Base-by-base conservation (phyloP, 2,113 vertebrate species). In the Heptranchias perlo region DNA sequence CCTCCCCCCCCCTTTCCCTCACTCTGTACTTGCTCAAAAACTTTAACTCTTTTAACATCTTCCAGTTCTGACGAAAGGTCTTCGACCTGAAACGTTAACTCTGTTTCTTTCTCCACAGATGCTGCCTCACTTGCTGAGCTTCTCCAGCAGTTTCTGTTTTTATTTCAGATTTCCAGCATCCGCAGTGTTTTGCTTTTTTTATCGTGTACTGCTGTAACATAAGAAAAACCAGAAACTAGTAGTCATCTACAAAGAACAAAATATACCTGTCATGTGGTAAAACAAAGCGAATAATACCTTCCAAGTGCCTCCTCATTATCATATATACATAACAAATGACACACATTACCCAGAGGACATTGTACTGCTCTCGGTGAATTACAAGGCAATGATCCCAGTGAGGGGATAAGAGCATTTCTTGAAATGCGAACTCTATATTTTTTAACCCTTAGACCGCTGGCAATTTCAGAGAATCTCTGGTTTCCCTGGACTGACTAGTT, bases 221-320 rank as follows among this genome's bases (percentile, higher is more conserved):
- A 69, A 69, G 39, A 94, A 67, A 92, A 52, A 25, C 23, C 86
- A 89, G 49, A 8, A 25, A 89, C 49, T 5, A 91, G 35, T 28
- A 95, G 44, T n/a, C 64, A 28, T 47, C 44, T 25, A 47, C 62
- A 94, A 44, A 47, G 64, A 94, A 95, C 62, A 95, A 31, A 95
- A 95, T 64, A 52, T 47, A 35, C 94, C 61, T 95, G 64, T 69
- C 25, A 47, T 44, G 44, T 49, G 65, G 73, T 95, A 95, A 95
- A 69, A 52, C 65, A 95, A 95, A 95, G 47, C 62, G 58, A 62
- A 62, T 39, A 39, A 39, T 62, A n/a, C 61, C 58, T 93, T 62
- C 7, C 62, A n/a, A 62, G 58, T 21, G 54, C 87, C 31, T 61
- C 16, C 35, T 61, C 54, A 31, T 92, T 58, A 92, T n/a, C 35